Base-by-base conservation (phyloP, 2,888 invertebrate species). In the Drosophila quinaria region DNA sequence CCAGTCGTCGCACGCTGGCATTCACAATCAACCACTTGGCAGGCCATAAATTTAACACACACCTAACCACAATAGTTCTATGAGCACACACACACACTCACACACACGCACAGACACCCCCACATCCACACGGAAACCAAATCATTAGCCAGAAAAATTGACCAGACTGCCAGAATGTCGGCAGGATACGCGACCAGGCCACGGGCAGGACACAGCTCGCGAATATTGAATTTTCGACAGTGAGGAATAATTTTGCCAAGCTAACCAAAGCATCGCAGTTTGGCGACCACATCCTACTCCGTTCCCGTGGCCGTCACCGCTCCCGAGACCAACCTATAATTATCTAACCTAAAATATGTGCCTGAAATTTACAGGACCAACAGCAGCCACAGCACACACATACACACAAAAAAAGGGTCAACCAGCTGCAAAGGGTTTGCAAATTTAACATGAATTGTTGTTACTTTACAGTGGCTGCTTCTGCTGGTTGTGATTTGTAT, bases 1-100 rank as follows among this genome's bases (percentile, higher is more conserved):
- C 42, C 63, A 74, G 72, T 81, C 72, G 69, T 66, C 67, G 79
- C 66, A 54, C 72, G 64, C 60, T 70, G 79, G 71, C 87, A 79
- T 79, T 79, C 82, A 79, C 83, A 83, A 83, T 83, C 85, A 87
- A 87, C 87, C 86, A 85, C 86, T 85, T 85, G 83, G 76, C 83
- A 82, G 80, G 80, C 83, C 88, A 83, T 87, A 83, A 83, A 83
- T 83, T 85, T 85, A 76, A 72, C 85, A 72, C 82, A 81, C 81
- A 80, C 78, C 78, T 78, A 77, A 78, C 77, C 77, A 29, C 76
- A 77, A 44, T 60, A 63, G 59, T 54, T 62, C 60, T 37, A 44
- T 52, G 39, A 13, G 55, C 39, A 50, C 47, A 13, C 39, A 61
- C 29, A 33, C 22, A 50, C 8, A 31, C 29, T 19, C 41, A 33